A percentile compares a stretch with the other conserved stretches of the same genome.
Conservation (phyloP, 2,888 invertebrate species). For the Cerastoderma edule region DNA sequence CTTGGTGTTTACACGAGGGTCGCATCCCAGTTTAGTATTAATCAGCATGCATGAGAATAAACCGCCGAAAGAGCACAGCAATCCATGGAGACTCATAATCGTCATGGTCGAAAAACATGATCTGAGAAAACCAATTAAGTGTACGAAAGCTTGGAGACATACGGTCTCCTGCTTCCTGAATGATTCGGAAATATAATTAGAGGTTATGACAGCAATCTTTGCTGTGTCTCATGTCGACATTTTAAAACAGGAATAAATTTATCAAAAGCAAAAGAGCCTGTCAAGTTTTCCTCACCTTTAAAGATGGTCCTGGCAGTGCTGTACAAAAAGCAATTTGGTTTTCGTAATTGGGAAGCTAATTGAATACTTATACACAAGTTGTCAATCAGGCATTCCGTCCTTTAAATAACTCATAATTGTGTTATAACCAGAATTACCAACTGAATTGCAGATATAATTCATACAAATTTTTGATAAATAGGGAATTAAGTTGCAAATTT, state of each 20-base stretch:
- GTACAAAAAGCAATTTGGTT: conserved; percentile 16
- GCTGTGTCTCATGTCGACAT: conserved; percentile 25
- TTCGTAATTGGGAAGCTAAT: conserved; percentile 31
- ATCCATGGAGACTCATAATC: conserved; percentile 56
- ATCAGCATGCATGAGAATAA: conserved; percentile 61
- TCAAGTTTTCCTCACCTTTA: conserved; percentile 5
- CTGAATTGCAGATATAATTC: conserved; percentile 32
- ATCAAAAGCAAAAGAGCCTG: conserved; percentile 15
- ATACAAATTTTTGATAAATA: conserved; percentile 38
- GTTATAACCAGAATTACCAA: conserved; percentile 27
- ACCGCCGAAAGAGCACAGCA: conserved; percentile 45
- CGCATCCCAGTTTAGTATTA: conserved; percentile 55
- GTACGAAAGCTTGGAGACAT: conserved; percentile 54
- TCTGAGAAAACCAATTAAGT: conserved; percentile 66
- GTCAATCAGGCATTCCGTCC: conserved; percentile 20
- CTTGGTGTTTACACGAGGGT: conserved; percentile 54
- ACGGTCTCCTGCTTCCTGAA: conserved; percentile 41
- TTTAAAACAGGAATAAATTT: conserved; percentile 29
- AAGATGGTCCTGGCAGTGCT: neutral
- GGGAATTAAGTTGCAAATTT: conserved; percentile 34
- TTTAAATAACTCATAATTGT: conserved; percentile 38
- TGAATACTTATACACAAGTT: conserved; percentile 23
- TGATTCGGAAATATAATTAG: conserved; percentile 63
- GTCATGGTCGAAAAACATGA: conserved; percentile 55
- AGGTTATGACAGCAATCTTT: conserved; percentile 61